phyloP scores from a whole-genome alignment of 2,888 invertebrate genomes.

The Sarcophaga caerulescens region DNA sequence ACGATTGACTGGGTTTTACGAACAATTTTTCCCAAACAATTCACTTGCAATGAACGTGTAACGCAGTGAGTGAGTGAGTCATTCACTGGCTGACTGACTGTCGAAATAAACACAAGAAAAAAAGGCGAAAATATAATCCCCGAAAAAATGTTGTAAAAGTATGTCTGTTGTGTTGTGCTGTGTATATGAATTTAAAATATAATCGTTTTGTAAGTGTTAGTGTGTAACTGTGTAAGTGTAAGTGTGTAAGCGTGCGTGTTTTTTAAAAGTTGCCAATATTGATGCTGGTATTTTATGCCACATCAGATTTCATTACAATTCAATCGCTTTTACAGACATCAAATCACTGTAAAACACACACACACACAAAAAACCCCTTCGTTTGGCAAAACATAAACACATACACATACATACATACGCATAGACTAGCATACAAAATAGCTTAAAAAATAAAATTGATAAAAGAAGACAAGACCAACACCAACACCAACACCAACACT shows the following conservation, averaged over 20 bases:
- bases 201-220: neutral
- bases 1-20: conserved; percentile 21
- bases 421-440: conserved; percentile 1
- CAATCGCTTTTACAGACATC: conserved; percentile 70
- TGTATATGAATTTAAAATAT: conserved; percentile 7
- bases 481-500: neutral
- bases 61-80: neutral
- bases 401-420: neutral
- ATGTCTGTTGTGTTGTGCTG: neutral
- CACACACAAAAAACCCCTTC: conserved; percentile 47
- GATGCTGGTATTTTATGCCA: conserved; percentile 69
- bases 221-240: conserved; percentile 1
- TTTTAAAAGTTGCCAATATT: conserved; percentile 62
- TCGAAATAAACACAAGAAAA: neutral
- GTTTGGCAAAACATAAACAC: neutral
- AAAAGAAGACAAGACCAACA: conserved; percentile 29
- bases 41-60: neutral
- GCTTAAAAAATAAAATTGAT: conserved; percentile 39
- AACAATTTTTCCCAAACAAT: conserved; percentile 25
- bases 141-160: neutral
- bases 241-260: conserved; percentile 14
- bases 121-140: neutral
- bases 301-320: conserved; percentile 73
- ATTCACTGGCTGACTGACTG: neutral
- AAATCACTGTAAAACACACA: conserved; percentile 69